These are phyloP conservation scores for Hirtodrosophila duncani DNA, from an alignment of 2,888 invertebrate genomes.

Conservation along the genomic window DNA sequence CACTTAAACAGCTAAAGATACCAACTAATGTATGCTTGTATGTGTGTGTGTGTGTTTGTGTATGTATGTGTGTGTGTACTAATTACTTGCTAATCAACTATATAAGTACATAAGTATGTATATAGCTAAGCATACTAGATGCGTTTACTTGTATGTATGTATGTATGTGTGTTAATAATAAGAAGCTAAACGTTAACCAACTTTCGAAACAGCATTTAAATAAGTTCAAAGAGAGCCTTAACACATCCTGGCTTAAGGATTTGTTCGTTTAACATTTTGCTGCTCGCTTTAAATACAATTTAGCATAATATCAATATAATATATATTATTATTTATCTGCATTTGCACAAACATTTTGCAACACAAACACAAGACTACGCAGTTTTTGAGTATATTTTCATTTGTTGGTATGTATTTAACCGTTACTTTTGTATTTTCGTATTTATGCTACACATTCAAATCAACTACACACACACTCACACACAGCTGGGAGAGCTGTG, in stretches of 20 bases:
- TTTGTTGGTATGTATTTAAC: no score
- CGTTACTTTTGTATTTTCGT: neutral
- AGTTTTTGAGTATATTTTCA: neutral
- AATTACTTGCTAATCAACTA: slow-evolving; percentile 55
- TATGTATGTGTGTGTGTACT: slow-evolving; percentile 33
- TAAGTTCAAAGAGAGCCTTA: slow-evolving; percentile 27
- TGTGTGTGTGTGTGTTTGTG: slow-evolving; percentile 19
- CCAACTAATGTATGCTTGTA: slow-evolving; percentile 31
- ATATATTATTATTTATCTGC: slow-evolving; percentile 1
- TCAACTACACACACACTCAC: slow-evolving; percentile 25
- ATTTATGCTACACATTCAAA: slow-evolving; percentile 17
- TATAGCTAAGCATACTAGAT: slow-evolving; percentile 50
- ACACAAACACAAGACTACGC: slow-evolving; percentile 22
- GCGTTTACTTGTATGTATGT: slow-evolving; percentile 26
- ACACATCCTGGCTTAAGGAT: no score
- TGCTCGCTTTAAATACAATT: neutral
- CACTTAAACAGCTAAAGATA: slow-evolving; percentile 39
- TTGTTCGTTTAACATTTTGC: slow-evolving; percentile 13
- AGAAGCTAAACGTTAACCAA: slow-evolving; percentile 59
- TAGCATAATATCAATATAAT: neutral
- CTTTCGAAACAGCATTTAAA: slow-evolving; percentile 44
- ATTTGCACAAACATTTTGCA: slow-evolving; percentile 18
- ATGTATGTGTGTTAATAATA: slow-evolving; percentile 26
- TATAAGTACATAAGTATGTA: slow-evolving; percentile 11
- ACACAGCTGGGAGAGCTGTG: slow-evolving; percentile 14